These are phyloP conservation scores for Engystomops pustulosus DNA, from an alignment of 2,113 vertebrate genomes.

Conservation along the genomic window DNA sequence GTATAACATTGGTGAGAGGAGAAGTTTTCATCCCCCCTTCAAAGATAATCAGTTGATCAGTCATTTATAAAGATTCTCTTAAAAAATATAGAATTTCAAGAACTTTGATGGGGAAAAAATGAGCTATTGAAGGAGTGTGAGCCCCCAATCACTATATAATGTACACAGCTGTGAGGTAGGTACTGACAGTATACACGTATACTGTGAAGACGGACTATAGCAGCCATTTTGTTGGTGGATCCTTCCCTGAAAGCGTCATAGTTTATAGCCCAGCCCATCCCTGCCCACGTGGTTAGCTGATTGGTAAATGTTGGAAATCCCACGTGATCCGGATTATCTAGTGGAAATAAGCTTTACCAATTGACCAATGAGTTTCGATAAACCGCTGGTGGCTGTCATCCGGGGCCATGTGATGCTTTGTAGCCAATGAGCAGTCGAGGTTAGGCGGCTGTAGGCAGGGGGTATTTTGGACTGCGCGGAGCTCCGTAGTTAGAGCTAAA, in stretches of 20 bases:
- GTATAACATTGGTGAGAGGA: too few species aligned
- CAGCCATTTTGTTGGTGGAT: slow-evolving; percentile 20
- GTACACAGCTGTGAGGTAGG: too few species aligned
- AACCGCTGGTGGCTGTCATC: neutral
- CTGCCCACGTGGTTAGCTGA: neutral
- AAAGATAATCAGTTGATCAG: too few species aligned
- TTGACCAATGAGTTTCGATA: neutral
- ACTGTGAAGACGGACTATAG: too few species aligned
- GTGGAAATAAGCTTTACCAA: neutral
- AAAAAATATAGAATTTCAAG: too few species aligned
- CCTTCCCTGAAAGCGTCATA: neutral
- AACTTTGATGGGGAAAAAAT: too few species aligned
- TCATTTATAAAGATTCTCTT: too few species aligned
- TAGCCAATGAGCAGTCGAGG: neutral
- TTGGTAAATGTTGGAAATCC: neutral
- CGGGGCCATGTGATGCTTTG: neutral
- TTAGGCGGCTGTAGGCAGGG: neutral
- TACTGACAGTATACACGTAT: neutral
- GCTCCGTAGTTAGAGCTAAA: slow-evolving; percentile 11
- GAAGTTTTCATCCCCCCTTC: too few species aligned
- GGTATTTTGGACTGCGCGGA: slow-evolving; percentile 11
- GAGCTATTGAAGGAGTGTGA: too few species aligned
- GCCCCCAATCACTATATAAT: too few species aligned
- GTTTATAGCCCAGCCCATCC: neutral
- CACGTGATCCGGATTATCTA: neutral